Percentiles rank a stretch among this genome's conserved stretches.
Evolutionary conservation across 2,888 invertebrate species (phyloP).

Genomic region (Griposia aprilina): DNA sequence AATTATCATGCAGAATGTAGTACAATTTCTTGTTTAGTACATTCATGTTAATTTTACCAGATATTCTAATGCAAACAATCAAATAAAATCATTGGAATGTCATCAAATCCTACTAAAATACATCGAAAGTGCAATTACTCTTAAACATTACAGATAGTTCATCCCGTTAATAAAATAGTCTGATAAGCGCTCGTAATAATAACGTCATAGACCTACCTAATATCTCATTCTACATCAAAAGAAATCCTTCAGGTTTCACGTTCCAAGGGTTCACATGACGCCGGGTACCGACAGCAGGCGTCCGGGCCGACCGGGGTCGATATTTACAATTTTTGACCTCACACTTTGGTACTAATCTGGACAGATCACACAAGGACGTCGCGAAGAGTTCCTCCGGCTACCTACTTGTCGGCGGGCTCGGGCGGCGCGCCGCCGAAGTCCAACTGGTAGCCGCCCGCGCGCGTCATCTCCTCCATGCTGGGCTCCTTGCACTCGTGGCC

Average conservation of each 20-base stretch:
- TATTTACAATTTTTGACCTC: conserved; percentile 72
- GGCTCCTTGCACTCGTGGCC: conserved; percentile 97
- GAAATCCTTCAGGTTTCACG: conserved; percentile 67
- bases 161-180: conserved; percentile 73
- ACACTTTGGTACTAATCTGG: conserved; percentile 77
- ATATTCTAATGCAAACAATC: conserved; percentile 29
- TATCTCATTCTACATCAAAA: conserved; percentile 73
- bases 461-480: conserved; percentile 97
- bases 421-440: conserved; percentile 91
- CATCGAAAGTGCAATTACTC: conserved; percentile 84
- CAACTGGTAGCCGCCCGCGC: conserved; percentile 92
- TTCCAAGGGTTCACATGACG: conserved; percentile 64
- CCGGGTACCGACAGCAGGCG: conserved; percentile 64
- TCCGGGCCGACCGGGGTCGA: conserved; percentile 63
- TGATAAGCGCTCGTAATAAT: conserved; percentile 77
- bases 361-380: conserved; percentile 59
- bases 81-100: conserved; percentile 70
- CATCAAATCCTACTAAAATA: conserved; percentile 65
- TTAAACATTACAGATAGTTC: conserved; percentile 72
- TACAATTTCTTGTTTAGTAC: conserved; percentile 17
- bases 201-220: conserved; percentile 75
- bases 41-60: conserved; percentile 25
- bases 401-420: conserved; percentile 85
- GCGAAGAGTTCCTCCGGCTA: conserved; percentile 39
- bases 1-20: conserved; percentile 11